These are phyloP conservation scores for Danaus chrysippus DNA, from an alignment of 2,888 invertebrate genomes.

Conservation along the genomic window DNA sequence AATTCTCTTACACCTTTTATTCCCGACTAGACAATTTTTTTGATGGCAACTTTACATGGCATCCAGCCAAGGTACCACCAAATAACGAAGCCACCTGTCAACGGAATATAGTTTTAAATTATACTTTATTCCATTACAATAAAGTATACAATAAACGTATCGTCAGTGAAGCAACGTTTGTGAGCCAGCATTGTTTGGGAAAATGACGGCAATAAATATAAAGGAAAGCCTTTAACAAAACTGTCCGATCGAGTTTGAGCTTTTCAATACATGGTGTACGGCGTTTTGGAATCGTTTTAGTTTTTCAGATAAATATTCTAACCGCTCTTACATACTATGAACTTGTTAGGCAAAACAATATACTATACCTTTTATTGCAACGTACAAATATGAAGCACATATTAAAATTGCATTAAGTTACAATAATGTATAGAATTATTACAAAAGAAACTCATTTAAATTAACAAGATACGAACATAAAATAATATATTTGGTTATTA, in stretches of 20 bases:
- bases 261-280: constrained; percentile 42
- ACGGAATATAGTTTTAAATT: constrained; percentile 29
- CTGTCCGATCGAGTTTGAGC: constrained; percentile 53
- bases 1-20: constrained; percentile 64
- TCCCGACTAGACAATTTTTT: constrained; percentile 59
- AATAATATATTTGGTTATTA: too few species aligned
- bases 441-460: too few species aligned
- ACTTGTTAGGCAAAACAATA: not conserved
- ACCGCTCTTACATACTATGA: constrained; percentile 15
- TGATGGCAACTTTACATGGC: constrained; percentile 58
- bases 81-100: constrained; percentile 31
- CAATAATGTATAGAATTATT: too few species aligned
- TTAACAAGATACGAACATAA: too few species aligned
- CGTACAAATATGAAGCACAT: not conserved
- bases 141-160: constrained; percentile 32
- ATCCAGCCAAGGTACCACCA: constrained; percentile 54
- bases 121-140: constrained; percentile 37
- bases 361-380: not conserved
- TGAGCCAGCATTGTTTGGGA: constrained; percentile 58
- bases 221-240: constrained; percentile 56
- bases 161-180: constrained; percentile 38
- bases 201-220: constrained; percentile 71
- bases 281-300: constrained; percentile 26
- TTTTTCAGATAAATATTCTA: constrained; percentile 26
- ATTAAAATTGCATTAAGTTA: too few species aligned